These are phyloP conservation scores for Sparidentex hasta DNA, from an alignment of 2,797 vertebrate species.

Conservation along the genomic window DNA sequence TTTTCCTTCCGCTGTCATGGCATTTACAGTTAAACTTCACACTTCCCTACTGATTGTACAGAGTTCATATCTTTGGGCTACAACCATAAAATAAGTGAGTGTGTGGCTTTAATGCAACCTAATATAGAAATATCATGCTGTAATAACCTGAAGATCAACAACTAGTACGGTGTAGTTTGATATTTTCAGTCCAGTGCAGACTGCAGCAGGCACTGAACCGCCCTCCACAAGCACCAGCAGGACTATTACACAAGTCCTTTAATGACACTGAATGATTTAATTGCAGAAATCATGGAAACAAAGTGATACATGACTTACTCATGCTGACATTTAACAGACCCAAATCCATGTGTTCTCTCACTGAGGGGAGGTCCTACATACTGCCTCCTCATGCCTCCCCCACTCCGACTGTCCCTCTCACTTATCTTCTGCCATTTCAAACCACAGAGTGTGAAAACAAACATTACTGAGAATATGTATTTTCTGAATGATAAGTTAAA, in stretches of 20 bases:
- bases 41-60: conserved; percentile 57
- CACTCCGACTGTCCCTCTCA: conserved; percentile 11
- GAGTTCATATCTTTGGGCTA: conserved; percentile 46
- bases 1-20: conserved; percentile 20
- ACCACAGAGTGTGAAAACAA: conserved; percentile 17
- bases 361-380: conserved; percentile 48
- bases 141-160: conserved; percentile 62
- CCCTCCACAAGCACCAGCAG: conserved; percentile 59
- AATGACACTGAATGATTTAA: conserved; percentile 85
- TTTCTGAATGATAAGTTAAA: too few relatives aligned
- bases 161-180: conserved; percentile 29
- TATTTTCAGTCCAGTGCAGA: conserved; percentile 27
- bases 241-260: conserved; percentile 79
- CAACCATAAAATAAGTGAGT: conserved; percentile 46
- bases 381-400: conserved; percentile 1
- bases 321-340: conserved; percentile 80
- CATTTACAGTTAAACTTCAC: conserved; percentile 68
- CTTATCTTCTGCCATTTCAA: conserved; percentile 37
- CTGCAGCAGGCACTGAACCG: conserved; percentile 46
- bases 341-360: conserved; percentile 73
- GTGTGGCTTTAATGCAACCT: conserved; percentile 46
- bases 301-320: conserved; percentile 81
- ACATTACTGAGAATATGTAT: too few relatives aligned
- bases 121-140: conserved; percentile 38
- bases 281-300: conserved; percentile 82